phyloP scores from a whole-genome alignment of 2,888 invertebrate genomes.

The Torymus tubicola region DNA sequence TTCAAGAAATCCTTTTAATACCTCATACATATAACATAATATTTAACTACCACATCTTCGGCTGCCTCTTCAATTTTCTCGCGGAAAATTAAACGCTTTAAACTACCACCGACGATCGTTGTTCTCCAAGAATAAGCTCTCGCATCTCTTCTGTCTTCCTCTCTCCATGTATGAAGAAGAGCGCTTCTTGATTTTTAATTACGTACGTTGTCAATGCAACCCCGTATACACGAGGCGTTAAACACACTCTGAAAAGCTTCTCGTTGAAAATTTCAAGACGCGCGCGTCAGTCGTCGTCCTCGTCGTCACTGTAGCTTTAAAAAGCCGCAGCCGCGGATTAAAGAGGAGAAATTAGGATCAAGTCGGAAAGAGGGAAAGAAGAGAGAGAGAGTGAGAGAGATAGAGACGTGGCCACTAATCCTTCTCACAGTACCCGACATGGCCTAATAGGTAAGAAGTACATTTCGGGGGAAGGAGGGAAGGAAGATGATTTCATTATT shows the following conservation, averaged over 20 bases:
- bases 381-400: too few relatives aligned
- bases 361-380: neutral
- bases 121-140: neutral
- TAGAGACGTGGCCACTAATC: too few relatives aligned
- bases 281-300: neutral
- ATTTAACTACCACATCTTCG: conserved; percentile 9
- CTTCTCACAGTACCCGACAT: too few relatives aligned
- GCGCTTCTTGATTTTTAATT: conserved; percentile 24
- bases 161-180: too few relatives aligned
- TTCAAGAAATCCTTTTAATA: conserved; percentile 1
- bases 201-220: neutral
- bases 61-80: conserved; percentile 13
- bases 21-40: conserved; percentile 4
- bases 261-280: neutral
- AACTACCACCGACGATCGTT: conserved; percentile 5
- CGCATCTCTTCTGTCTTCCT: too few relatives aligned
- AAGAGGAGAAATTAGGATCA: neutral
- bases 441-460: too few relatives aligned
- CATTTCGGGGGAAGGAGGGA: too few relatives aligned
- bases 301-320: neutral
- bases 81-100: conserved; percentile 7
- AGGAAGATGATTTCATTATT: too few relatives aligned
- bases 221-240: neutral
- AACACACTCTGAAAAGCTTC: conserved; percentile 4
- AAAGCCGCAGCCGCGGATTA: conserved; percentile 11